Evolutionary conservation across 2,797 vertebrate species (phyloP).

Genomic region (Cryptoprocta ferox): DNA sequence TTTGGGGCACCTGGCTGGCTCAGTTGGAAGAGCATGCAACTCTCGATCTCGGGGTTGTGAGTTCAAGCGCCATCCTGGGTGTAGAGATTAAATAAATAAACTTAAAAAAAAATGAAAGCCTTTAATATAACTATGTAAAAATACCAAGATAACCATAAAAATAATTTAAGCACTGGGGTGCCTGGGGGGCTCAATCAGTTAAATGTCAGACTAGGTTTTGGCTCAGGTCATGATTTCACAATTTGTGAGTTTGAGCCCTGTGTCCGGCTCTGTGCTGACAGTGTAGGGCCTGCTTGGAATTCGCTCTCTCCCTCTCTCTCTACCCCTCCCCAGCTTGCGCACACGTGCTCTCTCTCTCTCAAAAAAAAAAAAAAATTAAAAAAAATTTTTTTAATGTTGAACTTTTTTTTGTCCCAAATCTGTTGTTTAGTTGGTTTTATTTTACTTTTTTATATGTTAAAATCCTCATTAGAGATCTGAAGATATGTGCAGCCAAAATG

Average conservation of each 20-base stretch:
- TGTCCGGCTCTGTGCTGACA: no score
- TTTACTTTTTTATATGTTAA: not conserved
- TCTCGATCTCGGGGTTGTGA: not conserved
- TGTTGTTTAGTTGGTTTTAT: not conserved
- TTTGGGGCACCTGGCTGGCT: not conserved
- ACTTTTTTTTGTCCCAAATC: not conserved
- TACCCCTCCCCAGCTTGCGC: no score
- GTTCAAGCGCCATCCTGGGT: not conserved
- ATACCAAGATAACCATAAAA: not conserved
- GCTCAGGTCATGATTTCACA: no score
- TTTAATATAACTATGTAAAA: not conserved
- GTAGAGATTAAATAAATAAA: not conserved
- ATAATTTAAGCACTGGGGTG: not conserved
- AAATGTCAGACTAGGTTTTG: no score
- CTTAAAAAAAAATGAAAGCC: not conserved
- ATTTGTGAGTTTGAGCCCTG: no score
- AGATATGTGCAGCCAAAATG: constrained; percentile 21
- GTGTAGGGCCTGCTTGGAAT: no score
- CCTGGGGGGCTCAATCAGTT: no score
- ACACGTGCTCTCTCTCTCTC: no score
- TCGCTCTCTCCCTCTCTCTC: no score
- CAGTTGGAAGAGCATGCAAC: not conserved
- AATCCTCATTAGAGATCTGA: not conserved
- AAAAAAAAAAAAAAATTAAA: no score
- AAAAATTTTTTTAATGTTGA: not conserved